Conservation (phyloP, 2,888 invertebrate genomes). For the Anoncus sp. region DNA sequence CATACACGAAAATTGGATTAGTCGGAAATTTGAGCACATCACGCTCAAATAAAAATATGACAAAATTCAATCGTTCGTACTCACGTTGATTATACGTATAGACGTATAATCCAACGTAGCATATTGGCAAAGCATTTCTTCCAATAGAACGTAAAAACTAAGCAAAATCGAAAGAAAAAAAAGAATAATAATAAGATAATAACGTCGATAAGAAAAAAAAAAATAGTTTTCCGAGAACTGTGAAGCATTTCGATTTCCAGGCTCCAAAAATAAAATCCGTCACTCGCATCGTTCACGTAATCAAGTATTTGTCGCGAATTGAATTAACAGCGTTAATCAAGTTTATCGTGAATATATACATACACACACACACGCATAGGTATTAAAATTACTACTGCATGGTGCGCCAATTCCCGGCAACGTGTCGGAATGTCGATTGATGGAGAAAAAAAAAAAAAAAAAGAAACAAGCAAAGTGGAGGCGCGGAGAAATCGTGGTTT, state of each 20-base stretch:
- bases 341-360: conserved; percentile 29
- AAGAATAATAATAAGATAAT: too few species aligned
- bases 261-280: not conserved
- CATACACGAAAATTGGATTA: too few species aligned
- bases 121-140: too few species aligned
- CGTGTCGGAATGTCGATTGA: conserved; percentile 62
- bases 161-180: too few species aligned
- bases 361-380: conserved; percentile 26
- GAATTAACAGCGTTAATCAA: conserved; percentile 42
- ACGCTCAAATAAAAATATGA: too few species aligned
- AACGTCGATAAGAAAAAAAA: too few species aligned
- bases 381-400: conserved; percentile 43
- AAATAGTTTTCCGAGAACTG: not conserved
- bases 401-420: conserved; percentile 43
- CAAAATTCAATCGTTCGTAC: too few species aligned
- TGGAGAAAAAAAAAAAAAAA: conserved; percentile 30
- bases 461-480: conserved; percentile 2
- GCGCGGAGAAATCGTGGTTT: conserved; percentile 63
- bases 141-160: too few species aligned
- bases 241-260: not conserved
- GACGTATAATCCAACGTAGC: too few species aligned
- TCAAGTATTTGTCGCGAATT: conserved; percentile 40
- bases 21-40: too few species aligned
- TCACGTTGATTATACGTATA: too few species aligned
- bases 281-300: not conserved